Evolutionary conservation across 2,797 vertebrate species (phyloP).

Genomic region (Diglossa cyanea): DNA sequence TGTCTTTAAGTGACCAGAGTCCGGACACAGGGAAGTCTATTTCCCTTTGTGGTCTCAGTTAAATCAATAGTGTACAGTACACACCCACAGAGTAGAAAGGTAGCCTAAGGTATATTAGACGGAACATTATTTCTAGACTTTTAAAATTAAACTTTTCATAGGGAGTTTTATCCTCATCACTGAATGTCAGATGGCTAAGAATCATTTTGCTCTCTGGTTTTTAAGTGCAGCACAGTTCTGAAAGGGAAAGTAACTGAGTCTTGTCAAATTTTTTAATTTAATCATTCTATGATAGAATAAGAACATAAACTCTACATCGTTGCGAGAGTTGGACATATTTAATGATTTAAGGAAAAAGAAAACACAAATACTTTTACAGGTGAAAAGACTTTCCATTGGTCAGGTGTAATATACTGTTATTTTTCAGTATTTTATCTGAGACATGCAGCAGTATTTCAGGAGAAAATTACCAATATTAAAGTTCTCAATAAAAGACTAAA

Average conservation of each 20-base stretch:
- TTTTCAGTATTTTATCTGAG: background rate
- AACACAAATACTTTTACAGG: background rate
- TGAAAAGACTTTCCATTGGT: background rate
- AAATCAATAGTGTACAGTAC: background rate
- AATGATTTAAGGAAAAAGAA: background rate
- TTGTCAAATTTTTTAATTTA: background rate
- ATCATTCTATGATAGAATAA: background rate
- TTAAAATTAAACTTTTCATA: background rate
- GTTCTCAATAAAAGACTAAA: background rate
- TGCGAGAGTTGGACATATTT: background rate
- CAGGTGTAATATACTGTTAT: background rate
- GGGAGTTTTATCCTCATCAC: accelerated
- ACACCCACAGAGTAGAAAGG: background rate
- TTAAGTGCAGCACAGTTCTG: background rate
- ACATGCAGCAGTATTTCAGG: background rate
- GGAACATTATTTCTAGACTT: background rate
- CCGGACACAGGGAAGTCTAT: background rate
- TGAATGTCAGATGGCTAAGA: background rate
- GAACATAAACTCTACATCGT: background rate
- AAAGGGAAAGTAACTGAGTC: background rate
- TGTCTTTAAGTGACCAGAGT: background rate
- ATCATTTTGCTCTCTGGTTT: background rate
- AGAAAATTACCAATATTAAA: background rate
- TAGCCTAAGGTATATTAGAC: background rate
- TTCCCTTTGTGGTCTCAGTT: background rate